These are phyloP conservation scores for Andrena praecox DNA, from an alignment of 2,888 invertebrate species.

Conservation along the genomic window DNA sequence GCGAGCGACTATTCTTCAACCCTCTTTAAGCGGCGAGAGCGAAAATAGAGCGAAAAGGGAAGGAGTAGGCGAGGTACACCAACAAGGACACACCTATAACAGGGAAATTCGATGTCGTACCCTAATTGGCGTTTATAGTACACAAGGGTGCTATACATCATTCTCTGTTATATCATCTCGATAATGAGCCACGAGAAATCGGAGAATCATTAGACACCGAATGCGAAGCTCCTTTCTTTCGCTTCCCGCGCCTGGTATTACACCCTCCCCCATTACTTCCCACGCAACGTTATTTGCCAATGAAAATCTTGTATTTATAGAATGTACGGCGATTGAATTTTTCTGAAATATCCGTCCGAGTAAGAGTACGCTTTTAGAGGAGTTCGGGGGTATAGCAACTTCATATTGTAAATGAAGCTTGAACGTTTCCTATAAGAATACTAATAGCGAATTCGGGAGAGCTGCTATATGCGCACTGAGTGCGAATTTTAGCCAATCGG, in stretches of 20 bases:
- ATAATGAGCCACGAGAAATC: constrained; percentile 73
- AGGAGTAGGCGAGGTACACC: constrained; percentile 41
- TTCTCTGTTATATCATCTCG: constrained; percentile 58
- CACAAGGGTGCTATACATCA: constrained; percentile 71
- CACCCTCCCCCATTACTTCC: background rate
- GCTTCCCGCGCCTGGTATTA: background rate
- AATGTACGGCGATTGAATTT: background rate
- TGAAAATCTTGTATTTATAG: background rate
- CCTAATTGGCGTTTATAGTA: constrained; percentile 77
- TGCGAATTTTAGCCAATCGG: no score
- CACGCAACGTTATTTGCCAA: background rate
- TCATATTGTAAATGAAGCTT: background rate
- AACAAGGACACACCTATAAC: constrained; percentile 55
- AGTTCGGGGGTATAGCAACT: no score
- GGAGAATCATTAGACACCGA: constrained; percentile 58
- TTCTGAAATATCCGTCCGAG: no score
- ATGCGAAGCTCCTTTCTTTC: constrained; percentile 11
- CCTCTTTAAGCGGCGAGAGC: background rate
- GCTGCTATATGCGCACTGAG: no score
- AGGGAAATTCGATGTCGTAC: constrained; percentile 73
- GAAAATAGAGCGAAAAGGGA: constrained; percentile 1
- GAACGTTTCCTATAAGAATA: background rate
- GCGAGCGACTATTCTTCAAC: constrained; percentile 23
- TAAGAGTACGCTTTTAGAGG: no score
- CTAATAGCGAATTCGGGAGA: no score